Evolutionary conservation across 2,113 vertebrate genomes (phyloP), one percentile per base, ranked within the genome.

Genomic region (Rutilus rutilus): DNA sequence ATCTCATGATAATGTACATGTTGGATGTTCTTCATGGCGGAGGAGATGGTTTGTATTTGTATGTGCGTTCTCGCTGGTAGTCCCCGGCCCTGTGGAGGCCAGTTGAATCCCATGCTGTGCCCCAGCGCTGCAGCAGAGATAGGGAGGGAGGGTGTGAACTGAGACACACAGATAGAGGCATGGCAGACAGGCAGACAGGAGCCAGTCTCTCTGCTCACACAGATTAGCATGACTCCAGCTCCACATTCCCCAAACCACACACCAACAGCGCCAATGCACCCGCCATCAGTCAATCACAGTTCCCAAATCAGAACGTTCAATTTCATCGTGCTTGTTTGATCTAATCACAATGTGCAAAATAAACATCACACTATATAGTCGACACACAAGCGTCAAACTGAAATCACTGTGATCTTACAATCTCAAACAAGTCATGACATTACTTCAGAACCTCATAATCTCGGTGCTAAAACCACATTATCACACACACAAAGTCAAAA

Each of bases 211-310:
- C 92, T 82, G 91, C 92, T 94, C 91, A 91, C 92, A 92, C 93
- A 95, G 94, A 96, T 96, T 97, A 96, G 93, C 89, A 87, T 93
- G 96, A 96, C 96, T 97, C 96, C 96, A 95, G 93, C 94, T 92
- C 36, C 83, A 87, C 96, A 97, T 96, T 97, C 96, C 95, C 96
- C 92, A 84, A 57, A 79, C 36, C 25, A 21, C 59, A 85, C 50
- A 33, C 19, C 59, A 69, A 11, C 85, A 62, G 19, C 59, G 33
- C 33, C 36, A 74, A 78, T n/a, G 27, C 62, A 67, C 54, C 50
- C 6, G 52, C 52, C 52, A 81, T n/a, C 11, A 1, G 47, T 39
- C 19, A 27, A 52, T 76, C n/a, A 57, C 39, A 47, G 33, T 76
- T 60, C 57, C 78, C 52, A 19, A 76, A 77, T 45, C 50, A 64